These are phyloP conservation scores for Coreius guichenoti DNA, from an alignment of 2,797 vertebrate genomes.

Conservation along the genomic window DNA sequence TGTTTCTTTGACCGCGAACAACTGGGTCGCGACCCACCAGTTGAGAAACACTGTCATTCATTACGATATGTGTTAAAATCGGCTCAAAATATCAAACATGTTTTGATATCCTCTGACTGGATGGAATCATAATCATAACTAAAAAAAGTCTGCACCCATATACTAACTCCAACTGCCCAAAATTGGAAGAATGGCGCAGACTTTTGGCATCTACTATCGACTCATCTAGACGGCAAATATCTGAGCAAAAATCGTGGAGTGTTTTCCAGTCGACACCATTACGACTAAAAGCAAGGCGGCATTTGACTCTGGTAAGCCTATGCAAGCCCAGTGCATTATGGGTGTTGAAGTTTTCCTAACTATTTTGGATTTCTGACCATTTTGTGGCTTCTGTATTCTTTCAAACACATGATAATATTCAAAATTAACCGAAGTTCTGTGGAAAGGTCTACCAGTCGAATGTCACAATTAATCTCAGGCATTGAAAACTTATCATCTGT, in stretches of 20 bases:
- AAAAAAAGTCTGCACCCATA: too few species aligned
- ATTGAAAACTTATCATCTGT: background rate
- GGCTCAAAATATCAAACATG: too few species aligned
- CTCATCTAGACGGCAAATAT: background rate
- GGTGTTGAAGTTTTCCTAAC: background rate
- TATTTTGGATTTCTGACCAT: background rate
- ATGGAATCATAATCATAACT: too few species aligned
- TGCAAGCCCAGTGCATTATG: background rate
- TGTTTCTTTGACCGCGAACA: too few species aligned
- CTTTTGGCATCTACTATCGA: background rate
- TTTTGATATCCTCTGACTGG: too few species aligned
- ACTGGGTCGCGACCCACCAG: too few species aligned
- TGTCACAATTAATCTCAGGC: background rate
- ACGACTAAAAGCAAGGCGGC: background rate
- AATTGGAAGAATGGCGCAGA: background rate
- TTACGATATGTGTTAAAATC: too few species aligned
- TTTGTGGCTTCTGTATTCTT: background rate
- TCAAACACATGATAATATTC: background rate
- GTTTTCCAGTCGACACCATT: background rate
- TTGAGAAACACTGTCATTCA: too few species aligned
- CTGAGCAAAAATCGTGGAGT: too few species aligned
- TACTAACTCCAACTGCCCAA: background rate
- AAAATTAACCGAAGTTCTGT: background rate
- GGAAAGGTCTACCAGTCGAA: background rate
- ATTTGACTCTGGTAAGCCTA: too few species aligned